These are phyloP conservation scores for Actinia tenebrosa DNA, from an alignment of 64 coral and sea anemone genomes.

Conservation along the genomic window DNA sequence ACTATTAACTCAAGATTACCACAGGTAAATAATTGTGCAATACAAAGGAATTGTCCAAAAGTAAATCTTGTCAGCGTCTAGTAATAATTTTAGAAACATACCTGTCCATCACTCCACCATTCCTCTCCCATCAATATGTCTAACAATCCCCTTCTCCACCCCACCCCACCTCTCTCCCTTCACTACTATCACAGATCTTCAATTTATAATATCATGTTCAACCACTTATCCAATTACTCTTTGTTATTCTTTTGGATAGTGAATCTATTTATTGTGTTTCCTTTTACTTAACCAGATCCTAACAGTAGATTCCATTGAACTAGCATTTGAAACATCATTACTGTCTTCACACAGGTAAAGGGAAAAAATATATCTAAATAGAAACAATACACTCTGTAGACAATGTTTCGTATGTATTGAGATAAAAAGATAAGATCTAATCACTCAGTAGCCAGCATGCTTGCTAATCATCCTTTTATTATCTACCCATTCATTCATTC, in stretches of 20 bases:
- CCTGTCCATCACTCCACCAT: too few relatives aligned
- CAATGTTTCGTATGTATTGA: too few relatives aligned
- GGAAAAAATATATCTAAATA: background rate
- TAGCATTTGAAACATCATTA: slow-evolving; percentile 71
- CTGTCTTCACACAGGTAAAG: slow-evolving; percentile 72
- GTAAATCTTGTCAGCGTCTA: too few relatives aligned
- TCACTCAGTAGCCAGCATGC: background rate
- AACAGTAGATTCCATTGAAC: slow-evolving; percentile 62
- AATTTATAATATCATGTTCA: background rate
- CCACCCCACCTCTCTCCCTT: too few relatives aligned
- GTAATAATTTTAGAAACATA: too few relatives aligned
- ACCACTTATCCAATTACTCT: background rate
- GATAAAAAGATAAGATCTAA: too few relatives aligned
- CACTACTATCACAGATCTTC: background rate
- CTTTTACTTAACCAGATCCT: slow-evolving; percentile 47
- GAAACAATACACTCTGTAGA: background rate
- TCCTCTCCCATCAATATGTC: too few relatives aligned
- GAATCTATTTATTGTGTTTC: too few relatives aligned
- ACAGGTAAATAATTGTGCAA: background rate
- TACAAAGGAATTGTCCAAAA: too few relatives aligned
- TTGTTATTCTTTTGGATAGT: too few relatives aligned
- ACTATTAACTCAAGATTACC: slow-evolving; percentile 63
- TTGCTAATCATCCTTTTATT: background rate
- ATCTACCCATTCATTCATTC: background rate
- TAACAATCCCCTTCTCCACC: too few relatives aligned